A percentile compares a stretch with the other conserved stretches of the same genome.
phyloP scores from a whole-genome alignment of 1,140 invertebrate genomes.

The Cotesia chilonis region DNA sequence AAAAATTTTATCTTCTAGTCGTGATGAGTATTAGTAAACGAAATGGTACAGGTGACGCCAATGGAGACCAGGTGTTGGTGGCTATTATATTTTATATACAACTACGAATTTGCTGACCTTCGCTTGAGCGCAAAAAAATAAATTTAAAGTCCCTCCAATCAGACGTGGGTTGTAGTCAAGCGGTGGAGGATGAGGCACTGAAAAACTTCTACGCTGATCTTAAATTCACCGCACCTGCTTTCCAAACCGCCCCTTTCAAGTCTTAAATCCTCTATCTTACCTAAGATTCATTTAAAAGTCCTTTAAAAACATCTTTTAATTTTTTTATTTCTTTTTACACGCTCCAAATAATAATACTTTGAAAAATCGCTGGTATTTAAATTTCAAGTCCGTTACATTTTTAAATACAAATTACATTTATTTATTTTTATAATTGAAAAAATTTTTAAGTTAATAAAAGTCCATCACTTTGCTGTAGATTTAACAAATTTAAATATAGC shows the following conservation, averaged over 20 bases:
- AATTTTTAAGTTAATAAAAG: neutral
- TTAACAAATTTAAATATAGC: slow-evolving; percentile 18
- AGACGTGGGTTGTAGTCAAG: slow-evolving; percentile 6
- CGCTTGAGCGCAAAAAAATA: slow-evolving; percentile 39
- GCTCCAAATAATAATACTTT: too few species aligned
- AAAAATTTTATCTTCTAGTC: neutral
- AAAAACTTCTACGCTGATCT: slow-evolving; percentile 18
- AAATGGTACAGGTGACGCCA: slow-evolving; percentile 17
- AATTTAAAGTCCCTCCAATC: slow-evolving; percentile 14
- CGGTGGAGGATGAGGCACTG: neutral
- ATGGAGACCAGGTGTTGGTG: slow-evolving; percentile 40
- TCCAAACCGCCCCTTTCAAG: slow-evolving; percentile 17
- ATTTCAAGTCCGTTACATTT: too few species aligned
- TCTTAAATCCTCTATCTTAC: slow-evolving; percentile 8
- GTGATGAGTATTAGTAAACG: neutral
- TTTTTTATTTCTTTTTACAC: neutral
- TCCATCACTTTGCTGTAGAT: too few species aligned
- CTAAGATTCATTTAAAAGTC: slow-evolving; percentile 1
- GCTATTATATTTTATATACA: slow-evolving; percentile 14
- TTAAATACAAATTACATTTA: neutral
- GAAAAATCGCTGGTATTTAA: too few species aligned
- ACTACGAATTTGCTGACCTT: slow-evolving; percentile 34
- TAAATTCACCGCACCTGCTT: slow-evolving; percentile 39
- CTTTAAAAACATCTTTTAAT: slow-evolving; percentile 16
- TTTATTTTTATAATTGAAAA: too few species aligned